Evolutionary conservation across 2,797 vertebrate species (phyloP), one percentile per base, ranked within the genome.

Genomic region (Fratercula arctica): DNA sequence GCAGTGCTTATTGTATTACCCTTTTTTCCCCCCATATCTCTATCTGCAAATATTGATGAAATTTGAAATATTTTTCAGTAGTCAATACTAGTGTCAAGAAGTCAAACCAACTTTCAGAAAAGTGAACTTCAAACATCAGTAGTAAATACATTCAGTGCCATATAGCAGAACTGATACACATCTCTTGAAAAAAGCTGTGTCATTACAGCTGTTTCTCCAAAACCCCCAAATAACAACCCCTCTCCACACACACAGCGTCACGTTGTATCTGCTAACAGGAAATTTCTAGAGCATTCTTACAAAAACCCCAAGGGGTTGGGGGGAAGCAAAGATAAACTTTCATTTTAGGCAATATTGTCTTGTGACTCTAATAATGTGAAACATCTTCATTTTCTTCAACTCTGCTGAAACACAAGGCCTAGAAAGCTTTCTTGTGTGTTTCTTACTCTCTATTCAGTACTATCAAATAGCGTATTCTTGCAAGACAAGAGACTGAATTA

Each of bases 181-280:
- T 19, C 19, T 78, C 33, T n/a, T 5, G 7, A 63, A 61, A 87
- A 2, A 1, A 39, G 21, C 39, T 6, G 7, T 48, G 18, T 45
- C 41, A 23, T 26, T 57, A 64, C 11, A 79, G 26, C 21, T 50
- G 10, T 17, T 53, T 14, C 33, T 86, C 13, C 18, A 87, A 67
- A 67, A 33, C 0, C 1, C 23, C 18, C 64, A 51, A 14, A 17
- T 6, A 51, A 20, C 2, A 57, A 21, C 2, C 2, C 17, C 35
- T 61, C 23, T 57, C 20, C 12, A 37, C 51, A 77, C 8, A 33
- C 13, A 51, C 10, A 50, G 0, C 45, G 4, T 26, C 31, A 37
- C 6, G 2, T 3, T 37, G 1, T 11, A 31, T 33, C 73, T 69
- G 33, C 23, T 90, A 39, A 43, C 0, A 67, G 7, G 39, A 80